Evolutionary conservation across 1,140 invertebrate genomes (phyloP).

Genomic region (Camponotus pennsylvanicus): DNA sequence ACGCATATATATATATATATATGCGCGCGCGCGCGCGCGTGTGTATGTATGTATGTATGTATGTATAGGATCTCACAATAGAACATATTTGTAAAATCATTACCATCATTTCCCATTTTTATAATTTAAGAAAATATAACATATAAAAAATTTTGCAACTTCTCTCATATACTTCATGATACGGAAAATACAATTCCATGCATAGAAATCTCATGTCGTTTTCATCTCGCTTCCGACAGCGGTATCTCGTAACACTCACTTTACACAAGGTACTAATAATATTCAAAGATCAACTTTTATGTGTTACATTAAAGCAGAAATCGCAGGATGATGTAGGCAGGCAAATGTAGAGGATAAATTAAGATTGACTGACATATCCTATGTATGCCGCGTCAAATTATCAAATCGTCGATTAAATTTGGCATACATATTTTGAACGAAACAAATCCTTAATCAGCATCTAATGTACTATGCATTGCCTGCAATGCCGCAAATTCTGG

Average conservation of each 20-base stretch:
- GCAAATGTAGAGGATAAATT: slow-evolving; percentile 48
- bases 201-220: not conserved
- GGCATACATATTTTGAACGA: slow-evolving; percentile 32
- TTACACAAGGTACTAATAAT: slow-evolving; percentile 27
- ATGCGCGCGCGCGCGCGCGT: no score
- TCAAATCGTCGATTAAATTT: slow-evolving; percentile 48
- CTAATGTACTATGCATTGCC: slow-evolving; percentile 21
- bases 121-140: slow-evolving; percentile 3
- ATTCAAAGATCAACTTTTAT: slow-evolving; percentile 40
- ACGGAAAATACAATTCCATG: slow-evolving; percentile 1
- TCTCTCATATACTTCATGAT: not conserved
- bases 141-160: not conserved
- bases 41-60: not conserved
- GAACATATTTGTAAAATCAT: not conserved
- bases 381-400: slow-evolving; percentile 17
- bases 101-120: not conserved
- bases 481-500: slow-evolving; percentile 22
- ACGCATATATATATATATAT: no score
- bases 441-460: slow-evolving; percentile 17
- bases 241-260: not conserved
- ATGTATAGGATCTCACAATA: slow-evolving; percentile 1
- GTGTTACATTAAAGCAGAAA: slow-evolving; percentile 48
- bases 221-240: not conserved
- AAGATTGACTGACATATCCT: slow-evolving; percentile 50
- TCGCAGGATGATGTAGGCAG: slow-evolving; percentile 9